Conservation (phyloP, 1,140 invertebrate genomes). For the Leptinotarsa undecemlineata region DNA sequence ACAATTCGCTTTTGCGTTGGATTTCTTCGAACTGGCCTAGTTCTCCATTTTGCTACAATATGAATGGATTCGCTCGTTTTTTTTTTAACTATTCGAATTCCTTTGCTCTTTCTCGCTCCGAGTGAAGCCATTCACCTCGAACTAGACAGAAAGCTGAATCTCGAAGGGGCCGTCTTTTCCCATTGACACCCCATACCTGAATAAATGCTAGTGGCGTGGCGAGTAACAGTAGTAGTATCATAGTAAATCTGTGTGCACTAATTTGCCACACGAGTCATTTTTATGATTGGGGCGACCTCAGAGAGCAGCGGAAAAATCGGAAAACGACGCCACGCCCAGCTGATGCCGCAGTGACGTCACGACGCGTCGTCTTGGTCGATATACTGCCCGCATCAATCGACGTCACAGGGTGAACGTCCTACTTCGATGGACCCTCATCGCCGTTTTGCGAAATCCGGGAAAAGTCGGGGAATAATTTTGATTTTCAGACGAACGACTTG, state of each 20-base stretch:
- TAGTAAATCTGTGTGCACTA: slow-evolving; percentile 5
- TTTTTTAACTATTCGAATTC: too few relatives aligned
- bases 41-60: too few relatives aligned
- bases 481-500: too few relatives aligned
- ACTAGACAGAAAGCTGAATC: too few relatives aligned
- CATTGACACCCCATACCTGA: slow-evolving; percentile 7
- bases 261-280: not conserved
- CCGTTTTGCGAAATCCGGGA: too few relatives aligned
- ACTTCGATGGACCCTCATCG: slow-evolving; percentile 16
- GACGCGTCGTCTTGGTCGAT: slow-evolving; percentile 27
- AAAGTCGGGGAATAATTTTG: too few relatives aligned
- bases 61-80: too few relatives aligned
- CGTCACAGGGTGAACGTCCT: slow-evolving; percentile 33
- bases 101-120: too few relatives aligned
- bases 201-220: not conserved
- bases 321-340: slow-evolving; percentile 31
- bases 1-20: too few relatives aligned
- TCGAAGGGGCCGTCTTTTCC: not conserved
- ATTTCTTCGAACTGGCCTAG: too few relatives aligned
- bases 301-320: not conserved
- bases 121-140: too few relatives aligned
- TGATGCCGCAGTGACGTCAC: slow-evolving; percentile 39
- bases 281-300: not conserved
- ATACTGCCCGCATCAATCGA: slow-evolving; percentile 26
- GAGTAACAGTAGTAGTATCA: not conserved